A percentile compares a stretch with the other conserved stretches of the same genome.
phyloP scores from a whole-genome alignment of 2,888 invertebrate species.

The Serripes groenlandicus region DNA sequence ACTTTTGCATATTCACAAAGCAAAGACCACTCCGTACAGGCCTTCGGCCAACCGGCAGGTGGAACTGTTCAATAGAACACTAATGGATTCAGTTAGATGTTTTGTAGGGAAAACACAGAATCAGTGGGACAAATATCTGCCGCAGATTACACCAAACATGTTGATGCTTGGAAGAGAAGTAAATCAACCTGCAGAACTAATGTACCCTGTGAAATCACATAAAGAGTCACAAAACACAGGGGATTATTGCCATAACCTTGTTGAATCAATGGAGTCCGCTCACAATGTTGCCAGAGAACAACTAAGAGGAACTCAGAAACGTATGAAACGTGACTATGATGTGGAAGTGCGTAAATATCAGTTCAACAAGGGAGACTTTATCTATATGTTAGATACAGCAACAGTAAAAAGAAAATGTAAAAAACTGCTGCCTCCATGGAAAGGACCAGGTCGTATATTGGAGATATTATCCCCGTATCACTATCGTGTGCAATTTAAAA shows the following conservation, averaged over 20 bases:
- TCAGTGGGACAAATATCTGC: slow-evolving; percentile 10
- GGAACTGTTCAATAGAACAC: slow-evolving; percentile 2
- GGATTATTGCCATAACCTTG: slow-evolving; percentile 6
- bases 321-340: slow-evolving; percentile 49
- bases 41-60: slow-evolving; percentile 20
- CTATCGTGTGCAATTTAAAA: slow-evolving; percentile 29
- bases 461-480: slow-evolving; percentile 37
- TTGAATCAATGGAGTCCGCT: slow-evolving; percentile 1
- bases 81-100: slow-evolving; percentile 17
- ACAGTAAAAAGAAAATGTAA: slow-evolving; percentile 14
- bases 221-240: not conserved
- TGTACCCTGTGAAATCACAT: slow-evolving; percentile 1
- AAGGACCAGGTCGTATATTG: slow-evolving; percentile 49
- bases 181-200: slow-evolving; percentile 19
- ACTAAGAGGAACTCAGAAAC: not conserved
- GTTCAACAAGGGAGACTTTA: slow-evolving; percentile 40
- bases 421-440: slow-evolving; percentile 55
- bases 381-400: slow-evolving; percentile 38
- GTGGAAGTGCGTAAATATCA: slow-evolving; percentile 21
- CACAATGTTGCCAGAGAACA: slow-evolving; percentile 8
- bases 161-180: slow-evolving; percentile 10
- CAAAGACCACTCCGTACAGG: slow-evolving; percentile 38
- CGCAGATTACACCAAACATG: slow-evolving; percentile 3
- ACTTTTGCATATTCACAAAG: slow-evolving; percentile 25
- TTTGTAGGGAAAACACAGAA: not conserved